Conservation (phyloP, 2,888 invertebrate genomes). For the Oxystoma pomonae region DNA sequence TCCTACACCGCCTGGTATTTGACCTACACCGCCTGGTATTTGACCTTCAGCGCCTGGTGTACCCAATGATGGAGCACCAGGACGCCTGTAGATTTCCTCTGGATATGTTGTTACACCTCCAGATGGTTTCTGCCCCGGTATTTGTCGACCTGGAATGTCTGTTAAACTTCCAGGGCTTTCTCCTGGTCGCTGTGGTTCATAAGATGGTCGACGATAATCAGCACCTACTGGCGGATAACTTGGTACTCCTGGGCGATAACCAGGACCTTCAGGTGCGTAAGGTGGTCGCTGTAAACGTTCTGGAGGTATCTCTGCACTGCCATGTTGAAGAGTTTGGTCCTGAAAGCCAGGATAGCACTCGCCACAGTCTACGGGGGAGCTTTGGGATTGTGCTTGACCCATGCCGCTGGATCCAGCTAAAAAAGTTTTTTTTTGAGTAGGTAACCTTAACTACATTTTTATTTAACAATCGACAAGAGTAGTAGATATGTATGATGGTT, state of each 20-base stretch:
- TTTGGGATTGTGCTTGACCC: slow-evolving; percentile 87
- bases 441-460: too few species aligned
- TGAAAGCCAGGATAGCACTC: slow-evolving; percentile 52
- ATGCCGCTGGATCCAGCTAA: slow-evolving; percentile 77
- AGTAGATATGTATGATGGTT: too few species aligned
- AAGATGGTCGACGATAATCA: slow-evolving; percentile 1
- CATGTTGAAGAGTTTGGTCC: slow-evolving; percentile 31
- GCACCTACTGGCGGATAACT: slow-evolving; percentile 13
- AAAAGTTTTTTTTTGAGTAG: too few species aligned
- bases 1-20: neutral
- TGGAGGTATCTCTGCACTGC: slow-evolving; percentile 19
- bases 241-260: slow-evolving; percentile 13
- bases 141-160: slow-evolving; percentile 21
- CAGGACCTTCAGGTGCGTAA: neutral
- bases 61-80: neutral
- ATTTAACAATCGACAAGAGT: too few species aligned
- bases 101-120: slow-evolving; percentile 14
- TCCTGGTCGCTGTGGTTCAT: slow-evolving; percentile 18
- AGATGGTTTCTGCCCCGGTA: slow-evolving; percentile 17
- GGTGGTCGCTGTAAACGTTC: slow-evolving; percentile 16
- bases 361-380: slow-evolving; percentile 65
- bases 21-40: neutral
- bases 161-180: slow-evolving; percentile 12
- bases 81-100: neutral
- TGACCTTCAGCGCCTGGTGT: neutral